These are phyloP conservation scores for Temnothorax longispinosus DNA, from an alignment of 1,140 invertebrate genomes.

Conservation along the genomic window DNA sequence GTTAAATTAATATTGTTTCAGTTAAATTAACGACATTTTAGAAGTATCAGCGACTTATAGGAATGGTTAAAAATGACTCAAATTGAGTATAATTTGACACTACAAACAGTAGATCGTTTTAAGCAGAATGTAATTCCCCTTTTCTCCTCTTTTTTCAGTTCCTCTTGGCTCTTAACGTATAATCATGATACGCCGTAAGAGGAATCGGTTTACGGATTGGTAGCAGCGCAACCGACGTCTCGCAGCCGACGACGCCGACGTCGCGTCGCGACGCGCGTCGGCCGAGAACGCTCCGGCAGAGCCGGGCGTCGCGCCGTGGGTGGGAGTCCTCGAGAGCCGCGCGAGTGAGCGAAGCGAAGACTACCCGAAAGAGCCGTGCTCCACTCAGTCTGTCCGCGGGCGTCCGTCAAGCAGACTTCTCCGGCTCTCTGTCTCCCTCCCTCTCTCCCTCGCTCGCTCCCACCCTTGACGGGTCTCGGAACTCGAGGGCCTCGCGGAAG, in stretches of 20 bases:
- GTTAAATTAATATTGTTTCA: no score
- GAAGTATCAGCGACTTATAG: no score
- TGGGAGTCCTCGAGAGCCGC: conserved; percentile 60
- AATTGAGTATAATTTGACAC: no score
- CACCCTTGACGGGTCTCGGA: background rate
- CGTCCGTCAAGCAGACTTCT: conserved; percentile 73
- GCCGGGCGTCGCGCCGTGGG: conserved; percentile 39
- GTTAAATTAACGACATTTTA: no score
- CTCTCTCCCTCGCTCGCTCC: background rate
- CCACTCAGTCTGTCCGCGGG: conserved; percentile 72
- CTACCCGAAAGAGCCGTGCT: conserved; percentile 70
- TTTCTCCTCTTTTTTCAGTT: background rate
- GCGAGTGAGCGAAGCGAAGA: conserved; percentile 65
- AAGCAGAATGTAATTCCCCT: no score
- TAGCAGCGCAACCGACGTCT: background rate
- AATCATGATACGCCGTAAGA: no score
- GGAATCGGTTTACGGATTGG: background rate
- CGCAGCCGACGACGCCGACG: background rate
- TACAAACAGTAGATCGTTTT: no score
- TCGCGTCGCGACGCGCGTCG: background rate
- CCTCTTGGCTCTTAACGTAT: background rate
- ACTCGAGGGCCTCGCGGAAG: conserved; percentile 38
- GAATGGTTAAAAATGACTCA: no score
- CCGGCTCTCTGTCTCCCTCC: conserved; percentile 16
- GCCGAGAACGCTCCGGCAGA: background rate